Base-by-base conservation (phyloP, 2,113 vertebrate species). In the Siniperca knerii region DNA sequence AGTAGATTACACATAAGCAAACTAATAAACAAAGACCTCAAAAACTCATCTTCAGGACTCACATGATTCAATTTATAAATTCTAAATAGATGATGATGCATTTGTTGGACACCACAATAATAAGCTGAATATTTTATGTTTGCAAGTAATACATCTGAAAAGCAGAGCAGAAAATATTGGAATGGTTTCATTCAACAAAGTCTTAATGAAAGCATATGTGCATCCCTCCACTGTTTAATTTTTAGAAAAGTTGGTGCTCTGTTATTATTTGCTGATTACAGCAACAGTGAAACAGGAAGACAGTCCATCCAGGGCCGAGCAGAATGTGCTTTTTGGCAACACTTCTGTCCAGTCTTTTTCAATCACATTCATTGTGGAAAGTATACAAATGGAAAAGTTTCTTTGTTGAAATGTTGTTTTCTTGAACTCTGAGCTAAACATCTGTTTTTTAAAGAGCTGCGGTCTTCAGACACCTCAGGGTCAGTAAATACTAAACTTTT, bases 371-470 rank as follows among this genome's bases (percentile, higher is more conserved):
- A 52, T 10, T 58, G 15, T 68, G 23, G 40, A 12, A 72, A 48
- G 18, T 48, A 55, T 62, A 77, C 33, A 65, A 78, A 80, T 37
- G 8, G 48, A 7, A 81, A 76, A 29, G 20, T 52, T 68, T n/a
- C 62, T 61, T 21, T 42, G 42, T 44, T 68, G 8, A 77, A 76
- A 72, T n/a, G 55, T 46, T 78, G 11, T 10, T 85, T 79, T 79
- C n/a, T 69, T 40, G 48, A 42, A 75, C 48, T 69, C 8, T 67
- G 5, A 79, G 44, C 20, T 46, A 37, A 52, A 80, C 76, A 85
- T 89, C 75, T 86, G 75, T 48, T 87, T 72, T 74, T 82, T 74
- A n/a, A 77, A 79, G 52, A 57, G 35, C 37, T 71, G n/a, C 58
- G 29, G 71, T 78, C 58, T 54, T 37, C 42, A 54, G 52, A 44